These are phyloP conservation scores for Bugula neritina DNA, from an alignment of 2,888 invertebrate genomes.

Conservation along the genomic window DNA sequence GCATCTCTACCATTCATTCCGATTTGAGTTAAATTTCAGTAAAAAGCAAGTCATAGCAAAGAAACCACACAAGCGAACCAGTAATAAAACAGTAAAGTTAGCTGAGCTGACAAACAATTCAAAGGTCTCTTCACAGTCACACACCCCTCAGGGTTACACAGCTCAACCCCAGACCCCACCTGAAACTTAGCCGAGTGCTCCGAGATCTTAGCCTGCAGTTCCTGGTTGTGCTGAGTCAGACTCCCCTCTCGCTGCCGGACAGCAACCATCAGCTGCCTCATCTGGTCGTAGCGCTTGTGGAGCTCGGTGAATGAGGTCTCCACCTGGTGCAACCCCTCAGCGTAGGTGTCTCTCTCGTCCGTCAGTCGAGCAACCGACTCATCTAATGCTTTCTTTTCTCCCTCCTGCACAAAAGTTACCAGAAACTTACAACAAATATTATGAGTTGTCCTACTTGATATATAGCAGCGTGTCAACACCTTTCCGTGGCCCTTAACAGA, in stretches of 20 bases:
- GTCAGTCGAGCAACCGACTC: background rate
- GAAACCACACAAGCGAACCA: too few relatives aligned
- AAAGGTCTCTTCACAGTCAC: too few relatives aligned
- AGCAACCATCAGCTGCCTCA: background rate
- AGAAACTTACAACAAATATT: too few relatives aligned
- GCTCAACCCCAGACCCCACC: background rate
- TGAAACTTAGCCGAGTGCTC: background rate
- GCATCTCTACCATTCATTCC: too few relatives aligned
- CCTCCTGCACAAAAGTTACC: background rate
- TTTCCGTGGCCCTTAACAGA: too few relatives aligned
- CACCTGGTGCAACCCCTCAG: slow-evolving; percentile 61
- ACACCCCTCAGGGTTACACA: too few relatives aligned
- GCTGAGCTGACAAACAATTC: too few relatives aligned
- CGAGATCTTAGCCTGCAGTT: background rate
- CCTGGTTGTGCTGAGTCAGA: background rate
- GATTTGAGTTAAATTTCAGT: too few relatives aligned
- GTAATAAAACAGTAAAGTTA: too few relatives aligned
- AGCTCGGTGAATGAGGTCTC: slow-evolving; percentile 65
- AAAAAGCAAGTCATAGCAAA: too few relatives aligned
- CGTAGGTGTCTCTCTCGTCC: slow-evolving; percentile 15
- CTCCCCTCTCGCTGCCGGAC: background rate
- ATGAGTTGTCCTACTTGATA: too few relatives aligned
- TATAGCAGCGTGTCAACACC: too few relatives aligned
- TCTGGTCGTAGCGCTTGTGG: slow-evolving; percentile 54
- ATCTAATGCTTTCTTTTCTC: background rate